Base-by-base conservation (phyloP, 2,113 vertebrate genomes). In the Alces alces region DNA sequence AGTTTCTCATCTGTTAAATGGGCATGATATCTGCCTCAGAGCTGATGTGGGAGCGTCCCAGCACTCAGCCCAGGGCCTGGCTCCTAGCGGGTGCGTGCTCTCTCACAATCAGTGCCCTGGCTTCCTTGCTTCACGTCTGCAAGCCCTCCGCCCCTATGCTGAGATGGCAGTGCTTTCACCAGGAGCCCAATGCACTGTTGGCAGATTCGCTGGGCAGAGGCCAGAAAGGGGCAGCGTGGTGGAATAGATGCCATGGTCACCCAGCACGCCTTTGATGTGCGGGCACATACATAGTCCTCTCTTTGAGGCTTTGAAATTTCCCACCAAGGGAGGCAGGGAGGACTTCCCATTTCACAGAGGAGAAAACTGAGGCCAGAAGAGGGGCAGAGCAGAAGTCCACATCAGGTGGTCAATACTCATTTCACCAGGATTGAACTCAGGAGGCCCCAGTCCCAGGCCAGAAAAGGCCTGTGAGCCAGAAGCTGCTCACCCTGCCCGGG, bases 221-320 rank as follows among this genome's bases (percentile, higher is more conserved):
- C 57, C 43, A 19, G 91, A 27, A 55, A 73, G 85, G 43, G 83
- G 57, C 47, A 28, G 30, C 19, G 5, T 27, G 54, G 43, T 61
- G 70, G 86, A 33, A 7, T 6, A 28, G 84, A 45, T 45, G 55
- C 33, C 61, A 1, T 15, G 0, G 0, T 21, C 50, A 27, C 43
- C 14, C 57, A n/a, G 79, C 17, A 78, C n/a, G n/a, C 52, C 57
- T 58, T 36, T 43, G 80, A 58, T 21, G 19, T 0, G 0, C 50
- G 23, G 79, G 54, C 43, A 5, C 1, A 0, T 27, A 17, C 27
- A 17, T 1, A 1, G 4, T 54, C 43, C 58, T 54, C 17, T 47
- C 87, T 93, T 45, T 14, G 45, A 88, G 64, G 55, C 70, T 78
- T 57, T 28, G 76, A 11, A 73, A 23, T 60, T 60, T 70, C 36